Base-by-base conservation (phyloP, 2,797 vertebrate species). In the Macrochelys suwanniensis region DNA sequence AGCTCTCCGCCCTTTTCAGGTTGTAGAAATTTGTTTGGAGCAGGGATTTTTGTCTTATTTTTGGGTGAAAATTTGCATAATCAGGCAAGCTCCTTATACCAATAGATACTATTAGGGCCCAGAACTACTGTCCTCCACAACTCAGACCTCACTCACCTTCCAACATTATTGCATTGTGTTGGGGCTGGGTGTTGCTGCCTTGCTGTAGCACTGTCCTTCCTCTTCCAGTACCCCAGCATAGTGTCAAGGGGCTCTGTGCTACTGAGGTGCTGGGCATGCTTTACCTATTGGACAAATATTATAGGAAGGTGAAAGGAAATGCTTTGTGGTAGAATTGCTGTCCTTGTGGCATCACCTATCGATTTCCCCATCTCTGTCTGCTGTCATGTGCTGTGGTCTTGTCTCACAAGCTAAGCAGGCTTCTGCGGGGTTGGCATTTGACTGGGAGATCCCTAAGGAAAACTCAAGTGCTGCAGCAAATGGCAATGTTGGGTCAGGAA, bases 381-480 rank as follows among this genome's bases (percentile, higher is more conserved):
- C 45, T 53, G 8, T 78, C 11, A 45, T n/a, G 2, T 19, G 21
- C 31, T 49, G 51, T 25, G 47, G 31, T n/a, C 57, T 49, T 37
- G 82, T 82, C 85, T 26, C 71, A 37, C 5, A 6, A 56, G 28
- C 28, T 49, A 5, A 7, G 25, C 23, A 49, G 33, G 25, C 12
- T 90, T 37, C 47, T 84, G 28, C 74, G 80, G 85, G 51, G 19
- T 37, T n/a, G 37, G 19, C 65, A 23, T 23, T 23, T 71, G 65
- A n/a, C n/a, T 71, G n/a, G n/a, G 9, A 71, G 33, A 88, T n/a
- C 49, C 11, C 0, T 0, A 57, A 85, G 45, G 80, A 61, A 6
- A 21, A 33, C 2, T 9, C 50, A 11, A 28, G 65, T 57, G 9
- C 54, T 4, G 33, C 80, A 45, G 49, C 31, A 47, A 0, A 0